Conservation (phyloP, 2,888 invertebrate species). For the Catocala nupta region DNA sequence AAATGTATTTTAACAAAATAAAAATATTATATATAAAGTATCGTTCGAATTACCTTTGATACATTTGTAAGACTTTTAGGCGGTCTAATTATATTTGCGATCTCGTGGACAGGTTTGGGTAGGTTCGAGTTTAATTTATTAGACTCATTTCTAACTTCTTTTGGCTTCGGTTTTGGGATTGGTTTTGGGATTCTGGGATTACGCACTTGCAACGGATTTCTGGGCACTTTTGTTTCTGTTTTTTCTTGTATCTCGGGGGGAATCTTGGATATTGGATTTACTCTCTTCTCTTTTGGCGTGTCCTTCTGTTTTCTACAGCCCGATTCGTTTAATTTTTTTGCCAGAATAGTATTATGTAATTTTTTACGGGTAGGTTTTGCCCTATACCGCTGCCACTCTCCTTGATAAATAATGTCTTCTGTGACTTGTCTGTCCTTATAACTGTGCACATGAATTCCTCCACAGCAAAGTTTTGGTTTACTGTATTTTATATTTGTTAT, state of each 20-base stretch:
- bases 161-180: conserved; percentile 18
- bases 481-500: conserved; percentile 45
- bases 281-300: conserved; percentile 30
- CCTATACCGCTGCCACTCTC: conserved; percentile 71
- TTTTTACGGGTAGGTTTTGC: conserved; percentile 58
- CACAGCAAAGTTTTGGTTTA: conserved; percentile 64
- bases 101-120: conserved; percentile 25
- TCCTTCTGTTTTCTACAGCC: conserved; percentile 43
- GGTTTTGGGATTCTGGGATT: conserved; percentile 6
- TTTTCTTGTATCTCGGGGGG: conserved; percentile 26
- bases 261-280: conserved; percentile 48
- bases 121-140: neutral
- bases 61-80: conserved; percentile 27
- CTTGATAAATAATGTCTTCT: conserved; percentile 80
- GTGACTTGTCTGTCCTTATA: conserved; percentile 69
- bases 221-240: conserved; percentile 25
- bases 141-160: conserved; percentile 5
- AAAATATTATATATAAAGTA: too few species aligned
- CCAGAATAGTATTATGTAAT: conserved; percentile 36
- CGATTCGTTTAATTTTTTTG: conserved; percentile 47
- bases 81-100: conserved; percentile 23
- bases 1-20: too few species aligned
- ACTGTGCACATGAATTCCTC: conserved; percentile 77
- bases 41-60: conserved; percentile 5
- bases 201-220: conserved; percentile 18